Percentiles rank a stretch among this genome's conserved stretches.
phyloP scores from a whole-genome alignment of 1,140 invertebrate genomes.

The Hylyphantes graminicola region DNA sequence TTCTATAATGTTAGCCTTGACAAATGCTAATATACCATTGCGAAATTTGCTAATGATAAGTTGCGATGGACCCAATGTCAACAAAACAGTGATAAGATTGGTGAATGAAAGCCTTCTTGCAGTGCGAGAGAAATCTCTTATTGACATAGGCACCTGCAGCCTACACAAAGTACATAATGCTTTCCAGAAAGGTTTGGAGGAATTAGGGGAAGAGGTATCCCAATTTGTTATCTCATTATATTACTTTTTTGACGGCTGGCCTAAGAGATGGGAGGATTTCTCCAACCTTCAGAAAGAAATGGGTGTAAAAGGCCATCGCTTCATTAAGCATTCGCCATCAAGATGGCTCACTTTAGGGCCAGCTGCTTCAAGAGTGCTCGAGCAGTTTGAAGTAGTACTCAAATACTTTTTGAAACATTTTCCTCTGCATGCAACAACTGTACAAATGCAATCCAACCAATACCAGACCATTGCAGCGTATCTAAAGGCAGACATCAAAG shows the following conservation, averaged over 20 bases:
- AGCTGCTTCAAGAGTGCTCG: slow-evolving; percentile 60
- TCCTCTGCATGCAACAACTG: slow-evolving; percentile 44
- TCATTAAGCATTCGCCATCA: slow-evolving; percentile 63
- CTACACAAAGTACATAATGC: slow-evolving; percentile 59
- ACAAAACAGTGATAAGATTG: slow-evolving; percentile 40
- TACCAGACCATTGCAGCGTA: slow-evolving; percentile 56
- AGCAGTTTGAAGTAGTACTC: slow-evolving; percentile 60
- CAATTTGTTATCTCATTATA: slow-evolving; percentile 56
- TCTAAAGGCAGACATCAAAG: slow-evolving; percentile 29
- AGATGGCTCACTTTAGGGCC: slow-evolving; percentile 62
- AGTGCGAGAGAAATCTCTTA: slow-evolving; percentile 12
- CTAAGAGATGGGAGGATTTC: slow-evolving; percentile 34
- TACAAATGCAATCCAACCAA: slow-evolving; percentile 39
- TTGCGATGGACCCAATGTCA: slow-evolving; percentile 47
- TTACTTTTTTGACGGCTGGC: no score
- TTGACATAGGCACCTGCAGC: slow-evolving; percentile 62
- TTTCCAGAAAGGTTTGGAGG: slow-evolving; percentile 59
- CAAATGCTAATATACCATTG: slow-evolving; percentile 9
- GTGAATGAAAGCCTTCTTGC: slow-evolving; percentile 18
- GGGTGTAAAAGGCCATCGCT: slow-evolving; percentile 57
- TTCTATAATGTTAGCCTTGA: slow-evolving; percentile 14
- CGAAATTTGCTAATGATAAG: slow-evolving; percentile 51
- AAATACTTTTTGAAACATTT: slow-evolving; percentile 59
- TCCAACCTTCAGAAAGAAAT: slow-evolving; percentile 32
- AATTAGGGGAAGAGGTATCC: slow-evolving; percentile 62